Evolutionary conservation across 2,113 vertebrate species (phyloP).

Genomic region (crab-eating macaque (Macaca fascicularis)): DNA sequence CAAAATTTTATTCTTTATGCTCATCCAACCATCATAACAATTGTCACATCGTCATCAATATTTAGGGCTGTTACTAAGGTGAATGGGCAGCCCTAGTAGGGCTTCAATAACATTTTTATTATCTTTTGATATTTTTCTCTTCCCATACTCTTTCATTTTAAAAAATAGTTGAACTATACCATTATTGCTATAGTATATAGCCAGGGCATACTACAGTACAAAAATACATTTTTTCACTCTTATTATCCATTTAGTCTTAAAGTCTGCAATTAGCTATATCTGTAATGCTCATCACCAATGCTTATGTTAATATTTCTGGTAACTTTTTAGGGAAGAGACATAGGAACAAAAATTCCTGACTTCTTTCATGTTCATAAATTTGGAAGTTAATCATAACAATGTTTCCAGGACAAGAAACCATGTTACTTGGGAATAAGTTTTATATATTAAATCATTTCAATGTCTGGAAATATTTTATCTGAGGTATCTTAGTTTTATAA

Average conservation of each 20-base stretch:
- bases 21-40: not conserved
- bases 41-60: not conserved
- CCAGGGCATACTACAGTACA: not conserved
- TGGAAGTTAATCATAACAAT: not conserved
- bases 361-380: not conserved
- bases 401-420: not conserved
- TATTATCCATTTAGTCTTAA: not conserved
- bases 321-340: not conserved
- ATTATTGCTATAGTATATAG: not conserved
- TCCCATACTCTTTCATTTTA: not conserved
- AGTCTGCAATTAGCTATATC: not conserved
- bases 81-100: fast-evolving
- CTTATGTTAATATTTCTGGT: not conserved
- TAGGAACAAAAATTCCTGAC: not conserved
- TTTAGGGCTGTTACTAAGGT: not conserved
- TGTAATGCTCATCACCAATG: not conserved
- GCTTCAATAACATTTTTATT: not conserved
- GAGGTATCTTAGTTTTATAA: not conserved
- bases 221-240: not conserved
- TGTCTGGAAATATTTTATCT: not conserved
- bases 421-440: not conserved
- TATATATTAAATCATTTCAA: not conserved
- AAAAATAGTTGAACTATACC: not conserved
- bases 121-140: not conserved
- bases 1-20: not conserved